Evolutionary conservation across 2,797 vertebrate genomes (phyloP).

Genomic region (Halcyon chelicuti): DNA sequence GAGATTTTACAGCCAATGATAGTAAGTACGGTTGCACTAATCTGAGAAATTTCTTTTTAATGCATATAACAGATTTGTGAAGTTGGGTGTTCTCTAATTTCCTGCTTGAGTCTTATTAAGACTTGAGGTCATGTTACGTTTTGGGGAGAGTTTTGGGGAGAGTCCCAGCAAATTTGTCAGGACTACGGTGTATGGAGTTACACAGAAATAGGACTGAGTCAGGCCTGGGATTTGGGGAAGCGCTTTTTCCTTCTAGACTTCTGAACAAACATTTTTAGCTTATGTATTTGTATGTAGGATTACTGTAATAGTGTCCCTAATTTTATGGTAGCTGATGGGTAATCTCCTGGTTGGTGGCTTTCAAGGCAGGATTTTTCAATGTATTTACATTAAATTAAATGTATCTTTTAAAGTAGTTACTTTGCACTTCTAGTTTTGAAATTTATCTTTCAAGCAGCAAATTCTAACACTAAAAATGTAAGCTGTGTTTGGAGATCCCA

Average conservation of each 20-base stretch:
- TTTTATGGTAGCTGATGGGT: background rate
- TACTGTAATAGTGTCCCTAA: background rate
- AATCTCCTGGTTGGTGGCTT: background rate
- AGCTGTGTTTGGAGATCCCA: background rate
- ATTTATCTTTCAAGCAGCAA: background rate
- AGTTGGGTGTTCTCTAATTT: background rate
- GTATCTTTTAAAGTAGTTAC: background rate
- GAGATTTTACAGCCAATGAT: background rate
- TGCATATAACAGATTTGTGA: background rate
- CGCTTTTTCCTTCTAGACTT: background rate
- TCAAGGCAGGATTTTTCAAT: background rate
- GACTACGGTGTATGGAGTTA: background rate
- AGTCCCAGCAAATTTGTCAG: background rate
- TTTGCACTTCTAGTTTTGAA: background rate
- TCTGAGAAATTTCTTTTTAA: background rate
- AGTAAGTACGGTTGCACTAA: slow-evolving; percentile 9
- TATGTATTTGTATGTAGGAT: background rate
- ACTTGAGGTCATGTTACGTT: background rate
- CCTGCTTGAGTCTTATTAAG: background rate
- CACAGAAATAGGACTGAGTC: background rate
- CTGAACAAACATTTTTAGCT: background rate
- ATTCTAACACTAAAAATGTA: background rate
- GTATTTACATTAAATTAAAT: background rate
- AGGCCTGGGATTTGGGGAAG: background rate
- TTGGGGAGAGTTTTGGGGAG: background rate